A percentile compares a stretch with the other conserved stretches of the same genome.
phyloP scores from a whole-genome alignment of 1,140 invertebrate genomes.

The Pararge aegeria region DNA sequence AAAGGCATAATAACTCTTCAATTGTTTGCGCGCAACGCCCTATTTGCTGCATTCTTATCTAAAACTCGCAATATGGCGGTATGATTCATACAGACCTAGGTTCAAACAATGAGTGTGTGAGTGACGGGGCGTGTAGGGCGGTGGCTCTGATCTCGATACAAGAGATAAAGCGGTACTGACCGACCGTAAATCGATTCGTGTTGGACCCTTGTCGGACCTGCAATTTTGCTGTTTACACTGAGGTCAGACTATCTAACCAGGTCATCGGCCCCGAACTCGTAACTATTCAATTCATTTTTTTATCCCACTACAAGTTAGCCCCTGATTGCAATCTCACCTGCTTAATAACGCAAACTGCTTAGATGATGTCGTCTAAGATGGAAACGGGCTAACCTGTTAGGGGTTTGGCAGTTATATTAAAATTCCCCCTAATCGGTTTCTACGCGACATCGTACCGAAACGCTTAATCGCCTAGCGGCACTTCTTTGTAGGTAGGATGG shows the following conservation, averaged over 20 bases:
- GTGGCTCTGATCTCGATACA: slow-evolving; percentile 62
- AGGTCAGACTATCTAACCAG: slow-evolving; percentile 62
- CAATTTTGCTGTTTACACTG: slow-evolving; percentile 58
- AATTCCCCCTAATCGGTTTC: no score
- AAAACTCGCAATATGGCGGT: slow-evolving; percentile 53
- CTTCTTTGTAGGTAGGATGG: no score
- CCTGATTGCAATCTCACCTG: no score
- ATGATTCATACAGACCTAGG: slow-evolving; percentile 68
- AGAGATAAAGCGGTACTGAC: slow-evolving; percentile 54
- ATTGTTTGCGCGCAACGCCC: slow-evolving; percentile 62
- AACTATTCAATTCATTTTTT: not conserved
- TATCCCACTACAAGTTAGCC: no score
- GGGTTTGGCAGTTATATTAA: no score
- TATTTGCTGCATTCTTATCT: slow-evolving; percentile 71
- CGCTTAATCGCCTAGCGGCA: no score
- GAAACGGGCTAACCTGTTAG: no score
- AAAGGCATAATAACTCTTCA: slow-evolving; percentile 53
- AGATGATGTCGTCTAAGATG: no score
- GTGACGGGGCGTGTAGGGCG: slow-evolving; percentile 65
- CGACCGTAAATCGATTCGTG: slow-evolving; percentile 64
- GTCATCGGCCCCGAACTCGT: slow-evolving; percentile 46
- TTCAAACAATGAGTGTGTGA: slow-evolving; percentile 65
- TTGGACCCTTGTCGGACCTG: slow-evolving; percentile 69
- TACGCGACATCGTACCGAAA: no score
- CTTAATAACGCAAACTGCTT: no score